Base-by-base conservation (phyloP, 2,797 vertebrate genomes). In the Amblyopsis hoosieri region DNA sequence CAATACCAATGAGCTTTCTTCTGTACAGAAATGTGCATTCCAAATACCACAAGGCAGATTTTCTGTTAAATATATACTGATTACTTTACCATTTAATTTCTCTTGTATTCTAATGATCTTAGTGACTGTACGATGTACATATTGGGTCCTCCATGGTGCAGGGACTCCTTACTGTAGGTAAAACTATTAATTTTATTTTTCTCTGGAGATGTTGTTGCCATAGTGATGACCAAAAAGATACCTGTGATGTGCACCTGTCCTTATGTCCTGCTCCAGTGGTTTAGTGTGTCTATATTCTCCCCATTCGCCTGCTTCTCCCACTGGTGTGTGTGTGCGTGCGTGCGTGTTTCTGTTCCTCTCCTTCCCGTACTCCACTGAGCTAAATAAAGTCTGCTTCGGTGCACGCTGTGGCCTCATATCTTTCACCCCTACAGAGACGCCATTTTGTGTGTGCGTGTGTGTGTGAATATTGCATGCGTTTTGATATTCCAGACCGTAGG, bases 1-100 rank as follows among this genome's bases (percentile, higher is more conserved):
- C 92, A 93, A 94, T 91, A 94, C 92, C 93, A 94, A 94, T 93
- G 91, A 93, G 92, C 90, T 93, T 94, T 93, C 87, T 88, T 92
- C 92, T 92, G 91, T 92, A 91, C 92, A 92, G 87, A 92, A 94
- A 95, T 92, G 91, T 92, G 94, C 94, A 89, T 91, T 95, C 88
- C 92, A 94, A 94, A 94, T 93, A 93, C 90, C 78, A 93, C 90
- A 83, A 89, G 85, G 88, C 89, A 89, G 87, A 92, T 91, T 77
- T 47, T 55, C 55, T 61, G 33, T 67, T 81, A 80, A 88, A 90
- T 90, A 72, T 87, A 89, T 75, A 78, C 80, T 64, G 73, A 85
- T 86, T 80, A 79, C 76, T 85, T 85, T 74, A 14, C 67, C 52
- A 54, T 79, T 86, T 83, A 7, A 80, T 83, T 85, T 85, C 62